Conservation (phyloP, 2,888 invertebrate genomes). For the Cristatella mucedo region DNA sequence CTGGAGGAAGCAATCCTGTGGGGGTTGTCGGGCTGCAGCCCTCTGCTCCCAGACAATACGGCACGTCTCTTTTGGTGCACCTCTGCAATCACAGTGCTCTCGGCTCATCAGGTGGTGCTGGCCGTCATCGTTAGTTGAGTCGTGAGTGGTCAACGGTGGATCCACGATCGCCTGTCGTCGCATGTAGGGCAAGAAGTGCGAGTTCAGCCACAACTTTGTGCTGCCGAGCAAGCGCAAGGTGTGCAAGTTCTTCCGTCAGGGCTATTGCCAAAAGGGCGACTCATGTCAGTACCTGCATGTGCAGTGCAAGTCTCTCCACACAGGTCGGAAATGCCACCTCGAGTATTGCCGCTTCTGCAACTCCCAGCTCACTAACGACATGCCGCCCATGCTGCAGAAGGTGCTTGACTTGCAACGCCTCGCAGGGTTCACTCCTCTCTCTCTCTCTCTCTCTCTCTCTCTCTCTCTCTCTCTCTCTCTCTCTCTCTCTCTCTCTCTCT, state of each 20-base stretch:
- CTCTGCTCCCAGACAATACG: no score
- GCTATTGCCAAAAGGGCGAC: constrained; percentile 83
- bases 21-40: no score
- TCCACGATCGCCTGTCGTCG: neutral
- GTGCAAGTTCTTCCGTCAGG: constrained; percentile 89
- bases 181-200: constrained; percentile 58
- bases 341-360: constrained; percentile 90
- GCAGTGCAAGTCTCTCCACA: constrained; percentile 90
- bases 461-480: no score
- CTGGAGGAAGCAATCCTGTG: no score
- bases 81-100: no score
- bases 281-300: constrained; percentile 93
- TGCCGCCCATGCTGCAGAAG: constrained; percentile 46
- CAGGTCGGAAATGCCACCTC: constrained; percentile 53
- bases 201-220: constrained; percentile 65
- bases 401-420: no score
- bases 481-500: no score
- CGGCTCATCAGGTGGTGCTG: no score
- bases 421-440: no score
- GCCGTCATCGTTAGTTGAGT: neutral
- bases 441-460: no score
- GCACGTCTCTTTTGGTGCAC: no score
- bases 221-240: constrained; percentile 75
- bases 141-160: no score
- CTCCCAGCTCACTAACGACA: constrained; percentile 64